Evolutionary conservation across 2,113 vertebrate genomes (phyloP), one percentile per base, ranked within the genome.

Genomic region (Prionailurus viverrinus): DNA sequence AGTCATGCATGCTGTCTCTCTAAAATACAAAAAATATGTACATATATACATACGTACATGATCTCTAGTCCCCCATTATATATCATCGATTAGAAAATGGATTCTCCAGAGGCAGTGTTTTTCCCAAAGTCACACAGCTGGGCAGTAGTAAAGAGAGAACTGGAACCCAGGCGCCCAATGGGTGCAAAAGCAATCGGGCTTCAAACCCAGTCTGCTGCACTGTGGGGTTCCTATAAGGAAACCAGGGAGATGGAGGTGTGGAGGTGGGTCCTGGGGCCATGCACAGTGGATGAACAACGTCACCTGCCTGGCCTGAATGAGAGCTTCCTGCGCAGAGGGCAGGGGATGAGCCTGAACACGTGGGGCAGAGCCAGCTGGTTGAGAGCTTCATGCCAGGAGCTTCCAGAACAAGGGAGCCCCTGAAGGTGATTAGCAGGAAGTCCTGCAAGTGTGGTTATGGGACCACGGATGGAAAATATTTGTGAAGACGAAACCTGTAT

Each of bases 201-300:
- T 21, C 58, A 80, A 33, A 25, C 25, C 27, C 8, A 19, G 61
- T 65, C 36, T 13, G 23, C 19, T 25, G 48, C 23, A 9, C 53
- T 21, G 1, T 55, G 1, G 16, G 65, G 16, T 21, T 41, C 33
- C 23, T 31, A 18, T 12, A 23, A 41, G 53, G 78, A 45, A 45
- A 18, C 3, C n/a, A 45, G 36, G 4, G 13, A 74, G 45, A 21
- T 4, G 4, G 19, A 31, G 36, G 36, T 21, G 7, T 31, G 66
- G 48, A 69, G 23, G 29, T 10, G 25, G 12, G 48, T 4, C 7
- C 45, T 14, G 2, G 2, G 27, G 39, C 36, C 21, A 4, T 0
- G 3, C 23, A 1, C 2, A 14, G 68, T 76, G 66, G 39, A 86
- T 5, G 4, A 1, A 12, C 16, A 1, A 12, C 12, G 3, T 16